Evolutionary conservation across 2,888 invertebrate species (phyloP), one percentile per base, ranked within the genome.

Genomic region (Caenorhabditis uteleia): DNA sequence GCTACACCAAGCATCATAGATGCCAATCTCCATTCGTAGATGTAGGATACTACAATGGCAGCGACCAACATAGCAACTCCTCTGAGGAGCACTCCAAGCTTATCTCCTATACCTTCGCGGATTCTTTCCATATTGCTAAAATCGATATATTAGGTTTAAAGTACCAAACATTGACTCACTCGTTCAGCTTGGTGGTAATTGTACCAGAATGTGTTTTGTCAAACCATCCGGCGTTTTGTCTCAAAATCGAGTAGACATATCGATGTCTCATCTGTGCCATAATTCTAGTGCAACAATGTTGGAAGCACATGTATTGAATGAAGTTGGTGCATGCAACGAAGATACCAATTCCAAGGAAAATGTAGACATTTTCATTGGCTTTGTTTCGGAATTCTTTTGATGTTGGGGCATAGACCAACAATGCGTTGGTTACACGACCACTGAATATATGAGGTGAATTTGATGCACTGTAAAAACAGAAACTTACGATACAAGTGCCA

Each of bases 151-250:
- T 21, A 31, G 29, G 7, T 21, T 51, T 14, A 8, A 44, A 39
- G 27, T 39, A 25, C 25, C 4, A 4, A 34, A 34, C 5, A 34
- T 12, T 12, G 2, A 51, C 74, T 54, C 14, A 77, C 77, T 78
- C 78, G 55, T 77, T 75, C 33, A 78, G 66, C 34, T 67, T 71
- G 6, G 76, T 76, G 1, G 77, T 75, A 10, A 78, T 61, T 18
- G 70, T 67, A 25, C 78, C 78, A 2, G 70, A 70, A 54, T 78
- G 78, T 40, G 77, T 68, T 51, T 70, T 71, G 48, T 78, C 78
- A 40, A 76, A 76, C 78, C 78, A 78, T 34, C 77, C 78, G 18
- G 78, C 77, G 48, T 78, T 77, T 45, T 78, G 78, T 43, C 77
- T 49, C 10, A 78, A 62, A 23, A 78, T 65, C 4, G 78, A 70